Base-by-base conservation (phyloP, 2,888 invertebrate species). In the Heteromurus nitidus region DNA sequence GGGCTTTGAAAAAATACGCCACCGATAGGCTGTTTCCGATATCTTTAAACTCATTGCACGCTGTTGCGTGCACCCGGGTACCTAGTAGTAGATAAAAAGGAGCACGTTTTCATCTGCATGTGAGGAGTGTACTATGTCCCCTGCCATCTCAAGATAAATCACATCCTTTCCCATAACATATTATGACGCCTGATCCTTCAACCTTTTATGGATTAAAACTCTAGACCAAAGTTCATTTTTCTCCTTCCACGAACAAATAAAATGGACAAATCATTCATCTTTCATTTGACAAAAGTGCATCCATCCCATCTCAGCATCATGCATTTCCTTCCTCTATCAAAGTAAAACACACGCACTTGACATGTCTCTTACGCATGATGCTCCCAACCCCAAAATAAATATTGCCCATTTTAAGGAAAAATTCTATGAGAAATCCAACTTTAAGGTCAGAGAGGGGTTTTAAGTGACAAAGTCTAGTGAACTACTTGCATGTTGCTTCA, bases 331-430 rank as follows among this genome's bases (percentile, higher is more conserved):
- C 60, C 64, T 60, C 53, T 47, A 50, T 47, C 24, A 60, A 30
- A 30, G 2, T n/a, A 53, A 2, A 28, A 31, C 13, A 30, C 73
- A 76, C 76, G 76, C 68, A 76, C 30, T 58, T 47, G 31, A n/a
- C 76, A 76, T 20, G 60, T 50, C 53, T 55, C 55, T 55, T 42
- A 79, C 58, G 70, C 69, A 79, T 76, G 80, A 53, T 75, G 72
- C 44, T 69, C 42, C 26, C 60, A 72, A 7, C 44, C 3, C 3
- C 28, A 68, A 60, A 36, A 7, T 72, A 30, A 69, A n/a, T n/a
- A n/a, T n/a, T n/a, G n/a, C n/a, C 72, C 31, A 55, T 72, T 36
- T 65, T 65, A 65, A 44, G 65, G 7, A 20, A 65, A 65, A 65
- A 44, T 42, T 24, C 20, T 18, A 22, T 11, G n/a, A 47, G 47